Evolutionary conservation across 2,888 invertebrate species (phyloP), one percentile per base, ranked within the genome.

Genomic region (Athalia cordata): DNA sequence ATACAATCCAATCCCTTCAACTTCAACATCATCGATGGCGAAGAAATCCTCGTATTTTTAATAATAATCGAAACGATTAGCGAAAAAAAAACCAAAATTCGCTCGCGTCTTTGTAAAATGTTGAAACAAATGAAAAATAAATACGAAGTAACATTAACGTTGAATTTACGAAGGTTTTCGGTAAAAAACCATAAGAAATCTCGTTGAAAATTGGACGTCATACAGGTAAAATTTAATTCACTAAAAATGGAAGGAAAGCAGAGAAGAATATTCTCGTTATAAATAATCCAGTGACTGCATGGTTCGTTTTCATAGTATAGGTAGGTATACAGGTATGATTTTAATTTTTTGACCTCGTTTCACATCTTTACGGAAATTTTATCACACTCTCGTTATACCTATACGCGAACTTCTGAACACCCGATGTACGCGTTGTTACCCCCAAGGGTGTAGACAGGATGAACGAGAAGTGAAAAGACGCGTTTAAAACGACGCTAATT

Each of bases 401-500:
- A n/a, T 29, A 5, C 47, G 13, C 29, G 13, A 72, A 72, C 59
- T 13, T 59, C 59, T 47, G 57, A 72, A 72, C 72, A 52, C 68
- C 68, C 55, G 50, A 29, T 11, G 43, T 52, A 68, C 68, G 50
- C 11, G 55, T 68, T 68, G 52, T 68, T 43, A 55, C n/a, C 11
- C 68, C 55, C n/a, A 29, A 68, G 68, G 29, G 52, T 55, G 5
- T 13, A 11, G 43, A 29, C 11, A 29, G 68, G 11, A 2, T 29
- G 59, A 45, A 70, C 70, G 47, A 45, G 57, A 72, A 59, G 57
- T 59, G 13, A 59, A 49, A 45, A 59, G 11, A 55, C 52, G 68
- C 68, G 68, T 68, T 68, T 55, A 15, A 13, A 68, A 29, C 13
- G 59, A 55, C 70, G 70, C 70, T 70, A 59, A 70, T 70, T 57